A percentile compares a stretch with the other conserved stretches of the same genome.
Evolutionary conservation across 2,888 invertebrate genomes (phyloP).

Genomic region (Seira musarum): DNA sequence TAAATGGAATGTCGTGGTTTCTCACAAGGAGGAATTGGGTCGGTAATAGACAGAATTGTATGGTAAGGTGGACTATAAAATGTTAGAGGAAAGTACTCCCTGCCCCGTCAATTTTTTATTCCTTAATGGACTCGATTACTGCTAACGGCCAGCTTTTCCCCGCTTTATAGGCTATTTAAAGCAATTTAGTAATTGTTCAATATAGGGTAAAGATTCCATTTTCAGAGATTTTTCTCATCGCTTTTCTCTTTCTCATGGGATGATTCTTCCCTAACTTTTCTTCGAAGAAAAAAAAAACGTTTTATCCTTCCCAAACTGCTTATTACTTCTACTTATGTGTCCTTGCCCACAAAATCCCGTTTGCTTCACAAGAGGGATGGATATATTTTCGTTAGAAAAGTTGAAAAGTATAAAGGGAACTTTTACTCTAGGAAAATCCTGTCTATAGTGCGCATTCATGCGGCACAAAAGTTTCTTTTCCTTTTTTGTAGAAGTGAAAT

Average conservation of each 20-base stretch:
- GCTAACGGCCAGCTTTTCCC: slow-evolving; percentile 31
- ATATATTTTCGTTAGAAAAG: no score
- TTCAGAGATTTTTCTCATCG: not conserved
- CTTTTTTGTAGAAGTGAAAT: not conserved
- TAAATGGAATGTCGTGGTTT: slow-evolving; percentile 33
- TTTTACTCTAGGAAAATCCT: not conserved
- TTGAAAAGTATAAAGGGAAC: no score
- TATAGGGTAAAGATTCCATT: slow-evolving; percentile 48
- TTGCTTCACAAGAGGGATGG: no score
- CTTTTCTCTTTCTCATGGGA: not conserved
- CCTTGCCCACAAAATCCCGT: no score
- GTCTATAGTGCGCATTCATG: not conserved
- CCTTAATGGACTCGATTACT: slow-evolving; percentile 45
- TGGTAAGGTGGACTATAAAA: slow-evolving; percentile 3
- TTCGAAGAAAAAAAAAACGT: no score
- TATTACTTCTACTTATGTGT: not conserved
- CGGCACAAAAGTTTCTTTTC: not conserved
- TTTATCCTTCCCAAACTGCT: not conserved
- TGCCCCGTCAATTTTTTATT: not conserved
- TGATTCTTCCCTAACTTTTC: not conserved
- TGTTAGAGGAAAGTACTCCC: slow-evolving; percentile 25
- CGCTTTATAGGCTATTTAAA: slow-evolving; percentile 36
- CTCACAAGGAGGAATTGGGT: slow-evolving; percentile 36
- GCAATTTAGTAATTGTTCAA: slow-evolving; percentile 49
- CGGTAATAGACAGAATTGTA: no score